phyloP scores from a whole-genome alignment of 2,888 invertebrate genomes.

The Rhagium mordax region DNA sequence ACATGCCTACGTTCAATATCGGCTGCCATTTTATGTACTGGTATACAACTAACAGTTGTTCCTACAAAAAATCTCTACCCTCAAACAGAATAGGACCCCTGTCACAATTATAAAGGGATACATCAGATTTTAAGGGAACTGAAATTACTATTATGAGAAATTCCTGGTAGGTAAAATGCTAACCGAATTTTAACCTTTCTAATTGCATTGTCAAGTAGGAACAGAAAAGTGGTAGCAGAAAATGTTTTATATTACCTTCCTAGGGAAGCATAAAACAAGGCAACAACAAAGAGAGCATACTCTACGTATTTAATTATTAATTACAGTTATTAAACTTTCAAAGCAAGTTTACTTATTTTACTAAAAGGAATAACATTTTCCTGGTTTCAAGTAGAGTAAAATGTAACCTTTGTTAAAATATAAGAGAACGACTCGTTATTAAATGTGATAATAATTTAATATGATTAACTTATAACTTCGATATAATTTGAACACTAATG shows the following conservation, averaged over 20 bases:
- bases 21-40: not conserved
- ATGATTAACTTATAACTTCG: no score
- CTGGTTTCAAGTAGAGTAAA: not conserved
- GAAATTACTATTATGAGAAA: not conserved
- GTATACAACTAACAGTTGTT: not conserved
- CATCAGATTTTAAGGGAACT: not conserved
- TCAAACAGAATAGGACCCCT: not conserved
- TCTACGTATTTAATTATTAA: not conserved
- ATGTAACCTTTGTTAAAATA: not conserved
- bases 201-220: not conserved
- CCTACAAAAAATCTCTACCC: not conserved
- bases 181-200: not conserved
- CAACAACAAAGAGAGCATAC: not conserved
- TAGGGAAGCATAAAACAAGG: no score
- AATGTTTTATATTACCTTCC: not conserved
- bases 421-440: not conserved
- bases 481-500: no score
- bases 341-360: not conserved
- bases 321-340: not conserved
- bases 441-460: not conserved
- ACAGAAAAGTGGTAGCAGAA: not conserved
- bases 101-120: not conserved
- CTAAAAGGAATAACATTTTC: not conserved
- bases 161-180: constrained; percentile 1
- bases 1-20: no score